Evolutionary conservation across 2,797 vertebrate species (phyloP), one percentile per base, ranked within the genome.

Genomic region (Melanotaenia maccullochi): DNA sequence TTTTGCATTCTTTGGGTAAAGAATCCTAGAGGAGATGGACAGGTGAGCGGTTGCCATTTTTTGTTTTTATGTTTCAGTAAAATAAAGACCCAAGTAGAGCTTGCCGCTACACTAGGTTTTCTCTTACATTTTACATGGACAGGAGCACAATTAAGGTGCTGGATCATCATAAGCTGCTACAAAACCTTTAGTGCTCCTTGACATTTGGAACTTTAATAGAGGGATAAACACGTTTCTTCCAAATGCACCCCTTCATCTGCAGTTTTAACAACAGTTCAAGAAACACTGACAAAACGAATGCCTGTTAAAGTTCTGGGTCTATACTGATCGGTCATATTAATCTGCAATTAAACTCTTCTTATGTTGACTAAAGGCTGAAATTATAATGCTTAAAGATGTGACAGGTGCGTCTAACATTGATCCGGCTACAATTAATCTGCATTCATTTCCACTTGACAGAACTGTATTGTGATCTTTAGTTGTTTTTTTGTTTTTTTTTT

Each of bases 21-120:
- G 9, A 71, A 72, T 77, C 67, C 47, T 55, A 55, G 44, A 75
- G 56, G 36, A 62, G 49, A 68, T 70, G 69, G 74, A 78, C 55
- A 49, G 40, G 1, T 13, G 58, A 64, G 32, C 13, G 73, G 47
- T 56, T 74, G 52, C 9, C 49, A 54, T 63, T 58, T 60, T 76
- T 68, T 51, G 47, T 33, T 55, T 11, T 56, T 71, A 61, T 55
- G 65, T 63, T 76, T 57, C 68, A 49, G 55, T 42, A 66, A 72
- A 81, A 65, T 35, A 40, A 55, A 35, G 22, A 75, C 18, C 5
- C 38, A 0, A 78, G 74, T 67, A 73, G 55, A 28, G 63, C 32
- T 36, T 58, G 52, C 51, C 35, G 54, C 58, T 22, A 33, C 57
- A 35, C 40, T 11, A 11, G 9, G 6, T 24, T 67, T 65, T 47